These are phyloP conservation scores for Nycticorax nycticorax DNA, from an alignment of 2,113 vertebrate species.

Conservation along the genomic window DNA sequence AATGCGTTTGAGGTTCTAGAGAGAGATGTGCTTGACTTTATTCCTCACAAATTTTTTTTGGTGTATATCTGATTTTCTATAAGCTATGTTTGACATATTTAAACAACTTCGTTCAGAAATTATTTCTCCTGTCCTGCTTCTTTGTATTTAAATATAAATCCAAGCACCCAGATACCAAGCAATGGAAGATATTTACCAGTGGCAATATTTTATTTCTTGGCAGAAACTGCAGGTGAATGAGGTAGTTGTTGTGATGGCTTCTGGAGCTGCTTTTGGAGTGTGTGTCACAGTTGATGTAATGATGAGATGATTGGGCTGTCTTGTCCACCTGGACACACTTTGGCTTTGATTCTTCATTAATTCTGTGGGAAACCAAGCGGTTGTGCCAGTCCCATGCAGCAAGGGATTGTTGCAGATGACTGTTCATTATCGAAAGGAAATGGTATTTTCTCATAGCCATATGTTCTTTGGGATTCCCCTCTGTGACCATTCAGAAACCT, in stretches of 20 bases:
- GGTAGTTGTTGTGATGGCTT: conserved; percentile 8
- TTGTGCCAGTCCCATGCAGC: not conserved
- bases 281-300: conserved; percentile 18
- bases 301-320: conserved; percentile 39
- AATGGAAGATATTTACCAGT: not conserved
- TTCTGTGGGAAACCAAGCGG: conserved; percentile 55
- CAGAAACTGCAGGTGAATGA: conserved; percentile 16
- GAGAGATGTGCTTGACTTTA: not conserved
- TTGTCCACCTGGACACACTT: not conserved
- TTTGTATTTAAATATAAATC: not conserved
- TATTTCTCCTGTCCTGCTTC: not conserved
- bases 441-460: conserved; percentile 10
- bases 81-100: not conserved
- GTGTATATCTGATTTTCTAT: not conserved
- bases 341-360: conserved; percentile 52
- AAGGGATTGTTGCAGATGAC: not conserved
- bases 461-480: not conserved
- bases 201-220: conserved; percentile 37
- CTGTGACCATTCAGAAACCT: not conserved
- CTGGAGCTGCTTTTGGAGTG: conserved; percentile 31
- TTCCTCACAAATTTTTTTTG: not conserved
- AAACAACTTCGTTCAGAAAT: not conserved
- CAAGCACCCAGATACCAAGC: not conserved
- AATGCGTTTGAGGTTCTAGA: not conserved
- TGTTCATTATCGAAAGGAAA: conserved; percentile 47